Percentiles rank a stretch among this genome's conserved stretches.
Conservation (phyloP, 2,113 vertebrate genomes). For the Agelaius phoeniceus region DNA sequence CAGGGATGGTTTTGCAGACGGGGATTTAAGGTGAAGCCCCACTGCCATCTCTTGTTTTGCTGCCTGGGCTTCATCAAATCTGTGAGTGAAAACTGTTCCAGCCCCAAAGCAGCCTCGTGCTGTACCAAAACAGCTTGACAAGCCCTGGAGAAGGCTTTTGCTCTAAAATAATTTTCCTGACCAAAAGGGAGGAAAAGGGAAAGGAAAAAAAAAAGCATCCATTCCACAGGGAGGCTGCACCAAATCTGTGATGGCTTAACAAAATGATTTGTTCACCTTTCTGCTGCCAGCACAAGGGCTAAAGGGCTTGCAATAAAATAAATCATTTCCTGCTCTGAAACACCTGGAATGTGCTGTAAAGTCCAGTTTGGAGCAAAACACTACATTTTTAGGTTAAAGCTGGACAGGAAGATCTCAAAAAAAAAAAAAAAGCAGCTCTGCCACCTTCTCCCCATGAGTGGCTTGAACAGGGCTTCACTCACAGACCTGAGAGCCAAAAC, state of each 20-base stretch:
- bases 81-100: not conserved
- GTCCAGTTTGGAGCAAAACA: not conserved
- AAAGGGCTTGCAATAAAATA: not conserved
- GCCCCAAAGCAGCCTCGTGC: not conserved
- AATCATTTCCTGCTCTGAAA: not conserved
- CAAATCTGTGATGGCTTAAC: not conserved
- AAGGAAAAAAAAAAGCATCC: not conserved
- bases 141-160: not conserved
- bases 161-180: not conserved
- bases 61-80: not conserved
- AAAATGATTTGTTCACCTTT: rapidly evolving
- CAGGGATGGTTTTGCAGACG: not conserved
- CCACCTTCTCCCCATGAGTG: rapidly evolving
- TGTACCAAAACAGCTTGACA: not conserved
- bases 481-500: not conserved
- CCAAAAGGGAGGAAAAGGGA: not conserved
- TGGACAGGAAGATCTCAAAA: not conserved
- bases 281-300: not conserved
- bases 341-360: not conserved
- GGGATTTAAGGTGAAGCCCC: not conserved
- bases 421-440: not conserved
- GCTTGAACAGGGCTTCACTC: slow-evolving; percentile 23
- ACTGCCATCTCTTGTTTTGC: not conserved
- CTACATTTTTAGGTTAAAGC: not conserved
- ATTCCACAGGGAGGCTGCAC: not conserved